These are phyloP conservation scores for Gymnoscopelus microlampas DNA, from an alignment of 2,797 vertebrate species.

Conservation along the genomic window DNA sequence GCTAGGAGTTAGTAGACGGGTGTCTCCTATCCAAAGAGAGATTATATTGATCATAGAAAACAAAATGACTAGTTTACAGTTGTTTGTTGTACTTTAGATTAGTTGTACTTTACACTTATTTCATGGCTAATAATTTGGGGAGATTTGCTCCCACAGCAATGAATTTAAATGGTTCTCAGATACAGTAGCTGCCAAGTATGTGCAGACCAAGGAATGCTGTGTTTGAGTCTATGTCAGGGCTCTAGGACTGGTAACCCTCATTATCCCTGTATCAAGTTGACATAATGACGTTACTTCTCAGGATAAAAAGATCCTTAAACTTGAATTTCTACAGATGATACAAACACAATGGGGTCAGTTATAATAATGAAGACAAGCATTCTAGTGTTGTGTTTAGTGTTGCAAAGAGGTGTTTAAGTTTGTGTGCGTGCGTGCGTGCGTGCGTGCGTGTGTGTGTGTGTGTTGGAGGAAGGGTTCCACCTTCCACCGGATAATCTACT, in stretches of 20 bases:
- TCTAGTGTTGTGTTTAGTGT: constrained; percentile 21
- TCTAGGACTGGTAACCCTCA: constrained; percentile 27
- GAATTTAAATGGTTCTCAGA: neutral
- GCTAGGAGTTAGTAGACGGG: neutral
- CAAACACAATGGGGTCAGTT: constrained; percentile 46
- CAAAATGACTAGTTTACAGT: neutral
- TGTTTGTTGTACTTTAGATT: neutral
- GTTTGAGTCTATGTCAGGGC: constrained; percentile 7
- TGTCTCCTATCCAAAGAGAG: neutral
- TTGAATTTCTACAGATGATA: constrained; percentile 27
- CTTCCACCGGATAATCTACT: no score
- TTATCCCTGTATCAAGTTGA: constrained; percentile 48
- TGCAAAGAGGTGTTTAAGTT: no score
- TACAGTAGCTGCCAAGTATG: neutral
- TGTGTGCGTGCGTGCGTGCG: no score
- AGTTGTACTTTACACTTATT: neutral
- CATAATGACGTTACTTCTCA: constrained; percentile 42
- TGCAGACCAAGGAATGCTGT: neutral
- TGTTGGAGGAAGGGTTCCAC: no score
- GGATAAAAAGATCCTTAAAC: constrained; percentile 35
- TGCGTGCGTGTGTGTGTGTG: no score
- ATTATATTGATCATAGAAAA: neutral
- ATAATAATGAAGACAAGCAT: constrained; percentile 37
- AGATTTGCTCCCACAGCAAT: no score
- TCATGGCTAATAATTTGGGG: no score